Percentiles rank a stretch among this genome's conserved stretches.
Evolutionary conservation across 2,113 vertebrate genomes (phyloP).

Genomic region (Malaclemys terrapin): DNA sequence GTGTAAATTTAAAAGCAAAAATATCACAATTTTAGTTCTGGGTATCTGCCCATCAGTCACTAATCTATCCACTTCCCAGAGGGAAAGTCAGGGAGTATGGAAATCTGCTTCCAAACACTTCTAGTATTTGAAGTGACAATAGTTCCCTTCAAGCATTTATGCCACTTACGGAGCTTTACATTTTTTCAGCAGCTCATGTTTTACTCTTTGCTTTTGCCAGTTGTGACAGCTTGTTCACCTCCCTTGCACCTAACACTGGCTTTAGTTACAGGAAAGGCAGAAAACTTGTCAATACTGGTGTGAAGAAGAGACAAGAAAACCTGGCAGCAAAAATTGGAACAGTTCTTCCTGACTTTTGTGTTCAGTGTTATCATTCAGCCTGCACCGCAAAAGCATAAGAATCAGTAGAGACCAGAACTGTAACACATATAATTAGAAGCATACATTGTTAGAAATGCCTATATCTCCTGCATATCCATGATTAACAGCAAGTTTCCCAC

Average conservation of each 20-base stretch:
- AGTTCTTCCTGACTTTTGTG: not conserved
- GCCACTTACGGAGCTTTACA: constrained; percentile 17
- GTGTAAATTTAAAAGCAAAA: constrained; percentile 6
- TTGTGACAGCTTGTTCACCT: constrained; percentile 33
- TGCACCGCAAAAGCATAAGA: constrained; percentile 34
- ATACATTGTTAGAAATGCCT: constrained; percentile 37
- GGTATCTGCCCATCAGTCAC: not conserved
- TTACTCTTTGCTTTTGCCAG: not conserved
- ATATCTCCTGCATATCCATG: constrained; percentile 6
- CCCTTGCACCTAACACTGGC: constrained; percentile 22
- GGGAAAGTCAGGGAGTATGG: not conserved
- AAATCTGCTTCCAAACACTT: constrained; percentile 13
- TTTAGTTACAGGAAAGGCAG: constrained; percentile 26
- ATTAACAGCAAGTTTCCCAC: not conserved
- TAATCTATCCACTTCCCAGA: constrained; percentile 11
- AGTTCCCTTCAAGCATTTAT: not conserved
- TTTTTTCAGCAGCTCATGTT: not conserved
- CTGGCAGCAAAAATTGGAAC: constrained; percentile 62
- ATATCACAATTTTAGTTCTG: not conserved
- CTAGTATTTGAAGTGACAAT: not conserved
- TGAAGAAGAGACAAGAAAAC: constrained; percentile 3
- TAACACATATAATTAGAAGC: constrained; percentile 54
- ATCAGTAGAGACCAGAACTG: constrained; percentile 22
- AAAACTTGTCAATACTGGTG: constrained; percentile 33
- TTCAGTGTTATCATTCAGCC: constrained; percentile 27